These are phyloP conservation scores for Crenuchus spilurus DNA, from an alignment of 2,797 vertebrate species.

Conservation along the genomic window DNA sequence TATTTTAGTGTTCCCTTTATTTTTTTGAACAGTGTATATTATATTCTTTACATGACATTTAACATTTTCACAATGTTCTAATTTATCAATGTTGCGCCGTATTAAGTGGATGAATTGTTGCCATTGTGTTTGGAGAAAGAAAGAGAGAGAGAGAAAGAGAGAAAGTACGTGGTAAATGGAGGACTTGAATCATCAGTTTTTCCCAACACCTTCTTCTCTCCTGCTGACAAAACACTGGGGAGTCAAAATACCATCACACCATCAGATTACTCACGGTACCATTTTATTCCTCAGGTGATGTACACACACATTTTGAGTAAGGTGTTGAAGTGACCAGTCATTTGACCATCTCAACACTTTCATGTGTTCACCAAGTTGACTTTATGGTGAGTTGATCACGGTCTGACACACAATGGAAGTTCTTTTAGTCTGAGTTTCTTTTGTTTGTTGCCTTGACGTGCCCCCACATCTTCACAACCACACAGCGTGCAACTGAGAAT, in stretches of 20 bases:
- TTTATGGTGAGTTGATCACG: background rate
- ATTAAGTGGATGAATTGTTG: background rate
- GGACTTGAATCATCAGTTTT: conserved; percentile 57
- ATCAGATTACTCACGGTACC: background rate
- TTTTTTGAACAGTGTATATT: too few relatives aligned
- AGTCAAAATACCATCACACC: background rate
- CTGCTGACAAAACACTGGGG: background rate
- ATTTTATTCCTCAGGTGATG: background rate
- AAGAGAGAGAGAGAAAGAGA: conserved; percentile 60
- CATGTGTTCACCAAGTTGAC: background rate
- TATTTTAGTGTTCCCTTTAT: too few relatives aligned
- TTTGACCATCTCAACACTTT: background rate
- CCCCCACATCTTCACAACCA: conserved; percentile 54
- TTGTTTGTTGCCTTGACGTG: conserved; percentile 38
- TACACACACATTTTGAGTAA: background rate
- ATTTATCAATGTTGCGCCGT: too few relatives aligned
- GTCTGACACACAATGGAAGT: background rate
- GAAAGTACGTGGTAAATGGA: conserved; percentile 66
- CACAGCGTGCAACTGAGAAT: conserved; percentile 39
- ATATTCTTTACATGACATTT: too few relatives aligned
- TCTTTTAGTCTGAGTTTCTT: conserved; percentile 2
- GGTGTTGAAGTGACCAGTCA: background rate
- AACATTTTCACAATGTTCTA: too few relatives aligned
- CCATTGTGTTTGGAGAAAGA: background rate
- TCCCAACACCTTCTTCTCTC: conserved; percentile 20